Evolutionary conservation across 2,797 vertebrate genomes (phyloP).

Genomic region (Tokudaia tokunoshimensis): DNA sequence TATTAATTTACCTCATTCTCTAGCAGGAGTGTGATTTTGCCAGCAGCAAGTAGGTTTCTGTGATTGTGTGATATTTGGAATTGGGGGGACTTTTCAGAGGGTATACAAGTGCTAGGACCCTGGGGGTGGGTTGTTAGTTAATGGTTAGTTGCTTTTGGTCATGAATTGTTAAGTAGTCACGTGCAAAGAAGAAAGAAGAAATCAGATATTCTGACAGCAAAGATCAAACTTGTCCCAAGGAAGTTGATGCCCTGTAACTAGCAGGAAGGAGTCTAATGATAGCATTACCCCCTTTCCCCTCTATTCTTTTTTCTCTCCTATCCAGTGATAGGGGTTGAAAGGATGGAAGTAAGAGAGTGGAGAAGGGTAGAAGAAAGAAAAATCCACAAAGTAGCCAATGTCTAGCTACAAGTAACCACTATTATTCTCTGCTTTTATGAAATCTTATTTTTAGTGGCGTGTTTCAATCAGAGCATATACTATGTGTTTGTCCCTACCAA

Average conservation of each 20-base stretch:
- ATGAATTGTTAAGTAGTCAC: neutral
- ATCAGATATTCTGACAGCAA: neutral
- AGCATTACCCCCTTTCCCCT: neutral
- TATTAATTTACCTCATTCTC: neutral
- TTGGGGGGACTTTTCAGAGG: neutral
- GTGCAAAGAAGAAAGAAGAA: neutral
- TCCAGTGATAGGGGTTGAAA: neutral
- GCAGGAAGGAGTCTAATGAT: neutral
- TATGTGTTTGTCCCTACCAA: neutral
- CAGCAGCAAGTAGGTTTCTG: neutral
- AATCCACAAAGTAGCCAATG: neutral
- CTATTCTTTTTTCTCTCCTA: neutral
- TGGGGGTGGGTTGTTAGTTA: neutral
- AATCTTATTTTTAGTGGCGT: neutral
- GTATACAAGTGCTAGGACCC: neutral
- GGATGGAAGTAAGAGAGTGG: neutral
- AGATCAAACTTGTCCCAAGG: neutral
- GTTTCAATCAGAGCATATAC: neutral
- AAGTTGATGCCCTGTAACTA: neutral
- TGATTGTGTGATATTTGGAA: neutral
- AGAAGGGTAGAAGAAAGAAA: neutral
- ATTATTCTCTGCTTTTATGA: neutral
- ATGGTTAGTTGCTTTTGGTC: neutral
- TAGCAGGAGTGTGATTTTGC: neutral
- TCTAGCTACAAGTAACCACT: neutral